Evolutionary conservation across 2,113 vertebrate species (phyloP), one percentile per base, ranked within the genome.

Genomic region (Thalassarche chlororhynchos): DNA sequence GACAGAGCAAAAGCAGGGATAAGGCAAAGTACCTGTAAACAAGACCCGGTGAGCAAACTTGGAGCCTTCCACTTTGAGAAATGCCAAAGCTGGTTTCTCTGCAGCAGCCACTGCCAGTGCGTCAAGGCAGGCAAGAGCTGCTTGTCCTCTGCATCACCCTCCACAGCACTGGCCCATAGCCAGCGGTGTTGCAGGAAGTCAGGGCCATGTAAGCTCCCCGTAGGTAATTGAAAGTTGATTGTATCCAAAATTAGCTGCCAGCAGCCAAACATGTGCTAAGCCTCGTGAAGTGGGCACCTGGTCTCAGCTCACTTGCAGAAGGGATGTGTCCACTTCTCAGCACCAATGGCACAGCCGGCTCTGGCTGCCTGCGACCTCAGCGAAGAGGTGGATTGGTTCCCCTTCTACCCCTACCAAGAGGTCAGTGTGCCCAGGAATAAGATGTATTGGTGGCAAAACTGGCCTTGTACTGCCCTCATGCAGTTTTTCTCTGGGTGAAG

Each of bases 141-240:
- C 87, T 78, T 49, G 55, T 28, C 65, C 51, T 78, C 84, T 87
- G 38, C 61, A 78, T 36, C 46, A 8, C 44, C 55, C 31, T 86
- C 19, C 28, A 15, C 21, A 61, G 69, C 12, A 1, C 69, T 60
- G 75, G 26, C 21, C 18, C 0, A 0, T 1, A 38, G 55, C 52
- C 90, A 87, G 47, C 1, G 1, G 25, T 38, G 38, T 16, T 81
- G 84, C 0, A 0, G 47, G 38, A 71, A 55, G 42, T 60, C 70
- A 24, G 84, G 65, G 47, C 15, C 46, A 38, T 4, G 11, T 31
- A 49, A 77, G 42, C 10, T 87, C 51, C 29, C 47, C 1, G 1
- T 7, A 68, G 54, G 51, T 71, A 62, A 51, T 0, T 66, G 38
- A n/a, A 75, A 91, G 69, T n/a, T 82, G 47, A 38, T 47, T 91